Evolutionary conservation across 2,888 invertebrate species (phyloP).

Genomic region (Beris morrisii): DNA sequence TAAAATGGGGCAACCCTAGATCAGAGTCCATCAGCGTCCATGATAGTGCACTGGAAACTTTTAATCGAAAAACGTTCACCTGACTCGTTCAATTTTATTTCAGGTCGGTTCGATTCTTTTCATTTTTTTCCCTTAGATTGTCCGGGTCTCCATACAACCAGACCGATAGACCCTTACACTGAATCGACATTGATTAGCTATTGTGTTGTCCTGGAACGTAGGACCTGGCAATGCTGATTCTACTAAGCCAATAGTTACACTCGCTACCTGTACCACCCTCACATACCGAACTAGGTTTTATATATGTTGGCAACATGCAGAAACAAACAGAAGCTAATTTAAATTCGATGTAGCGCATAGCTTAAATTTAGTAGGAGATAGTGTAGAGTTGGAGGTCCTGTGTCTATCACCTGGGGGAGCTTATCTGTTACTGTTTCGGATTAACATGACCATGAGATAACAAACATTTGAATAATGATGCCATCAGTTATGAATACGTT

Average conservation of each 20-base stretch:
- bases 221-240: background rate
- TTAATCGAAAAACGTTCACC: conserved; percentile 21
- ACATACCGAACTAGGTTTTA: too few species aligned
- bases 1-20: too few species aligned
- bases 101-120: background rate
- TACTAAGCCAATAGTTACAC: background rate
- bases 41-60: conserved; percentile 8
- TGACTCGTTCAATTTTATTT: conserved; percentile 1
- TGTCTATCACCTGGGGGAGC: conserved; percentile 6
- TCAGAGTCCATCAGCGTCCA: background rate
- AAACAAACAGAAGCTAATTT: conserved; percentile 19
- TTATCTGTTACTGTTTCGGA: conserved; percentile 21
- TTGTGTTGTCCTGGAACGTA: background rate
- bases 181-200: conserved; percentile 8
- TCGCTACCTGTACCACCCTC: too few species aligned
- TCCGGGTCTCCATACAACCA: background rate
- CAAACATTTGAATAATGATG: conserved; percentile 21
- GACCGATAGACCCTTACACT: background rate
- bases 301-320: background rate
- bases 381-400: background rate
- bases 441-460: conserved; percentile 20
- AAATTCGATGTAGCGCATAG: conserved; percentile 18
- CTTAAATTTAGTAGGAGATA: conserved; percentile 1
- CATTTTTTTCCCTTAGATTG: background rate
- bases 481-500: conserved; percentile 28